phyloP scores from a whole-genome alignment of 2,888 invertebrate genomes.

The Hypomecis atomaria region DNA sequence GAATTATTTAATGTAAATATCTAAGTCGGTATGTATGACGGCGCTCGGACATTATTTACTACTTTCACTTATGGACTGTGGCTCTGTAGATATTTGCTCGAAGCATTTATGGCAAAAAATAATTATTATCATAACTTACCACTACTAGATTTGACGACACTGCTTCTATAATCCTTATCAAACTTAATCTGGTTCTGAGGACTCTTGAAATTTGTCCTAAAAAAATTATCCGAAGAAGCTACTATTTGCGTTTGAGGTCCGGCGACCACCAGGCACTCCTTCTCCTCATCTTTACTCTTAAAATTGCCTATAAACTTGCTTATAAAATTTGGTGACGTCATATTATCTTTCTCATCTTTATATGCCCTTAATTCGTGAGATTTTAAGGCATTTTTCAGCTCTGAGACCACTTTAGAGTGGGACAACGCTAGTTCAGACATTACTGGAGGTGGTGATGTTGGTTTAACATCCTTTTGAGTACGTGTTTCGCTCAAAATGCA shows the following conservation, averaged over 20 bases:
- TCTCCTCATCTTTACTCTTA: slow-evolving; percentile 74
- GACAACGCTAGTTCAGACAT: slow-evolving; percentile 75
- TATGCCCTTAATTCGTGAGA: slow-evolving; percentile 69
- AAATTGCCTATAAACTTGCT: slow-evolving; percentile 80
- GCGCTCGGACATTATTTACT: too few species aligned
- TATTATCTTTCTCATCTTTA: slow-evolving; percentile 59
- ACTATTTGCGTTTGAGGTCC: slow-evolving; percentile 69
- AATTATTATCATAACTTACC: slow-evolving; percentile 60
- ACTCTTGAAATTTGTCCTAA: slow-evolving; percentile 77
- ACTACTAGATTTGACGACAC: slow-evolving; percentile 71
- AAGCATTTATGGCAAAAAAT: too few species aligned
- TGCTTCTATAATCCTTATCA: slow-evolving; percentile 73
- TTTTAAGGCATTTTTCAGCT: slow-evolving; percentile 77
- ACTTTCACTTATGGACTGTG: too few species aligned
- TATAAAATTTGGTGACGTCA: slow-evolving; percentile 73
- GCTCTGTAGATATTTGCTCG: too few species aligned
- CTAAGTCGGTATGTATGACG: too few species aligned
- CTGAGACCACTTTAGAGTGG: slow-evolving; percentile 79
- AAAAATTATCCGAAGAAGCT: slow-evolving; percentile 79
- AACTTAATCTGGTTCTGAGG: slow-evolving; percentile 65
- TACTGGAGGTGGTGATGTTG: slow-evolving; percentile 59
- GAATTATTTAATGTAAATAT: too few species aligned
- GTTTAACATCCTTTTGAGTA: slow-evolving; percentile 57
- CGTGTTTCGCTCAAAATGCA: slow-evolving; percentile 71
- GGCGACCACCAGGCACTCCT: slow-evolving; percentile 67